phyloP scores from a whole-genome alignment of 2,888 invertebrate species.

The Lydus trimaculatus region DNA sequence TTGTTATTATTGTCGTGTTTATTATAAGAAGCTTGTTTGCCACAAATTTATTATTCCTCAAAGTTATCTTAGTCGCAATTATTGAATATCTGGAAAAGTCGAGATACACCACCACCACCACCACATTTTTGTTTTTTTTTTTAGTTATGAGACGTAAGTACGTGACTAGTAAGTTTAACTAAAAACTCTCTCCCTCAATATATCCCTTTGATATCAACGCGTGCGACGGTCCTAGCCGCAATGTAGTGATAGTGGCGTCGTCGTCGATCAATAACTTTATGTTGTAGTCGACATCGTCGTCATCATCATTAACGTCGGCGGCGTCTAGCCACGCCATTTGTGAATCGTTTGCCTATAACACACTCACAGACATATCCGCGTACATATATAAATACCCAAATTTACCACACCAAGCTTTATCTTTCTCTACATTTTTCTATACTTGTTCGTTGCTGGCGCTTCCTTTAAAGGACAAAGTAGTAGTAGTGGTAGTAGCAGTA shows the following conservation, averaged over 20 bases:
- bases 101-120: too few species aligned
- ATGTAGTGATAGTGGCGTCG: neutral
- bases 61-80: neutral
- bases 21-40: neutral
- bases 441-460: neutral
- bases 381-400: too few species aligned
- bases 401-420: neutral
- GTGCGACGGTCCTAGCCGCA: neutral
- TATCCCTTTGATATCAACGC: neutral
- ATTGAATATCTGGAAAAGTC: neutral
- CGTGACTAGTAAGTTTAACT: neutral
- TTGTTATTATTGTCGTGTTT: neutral
- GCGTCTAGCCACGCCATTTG: slow-evolving; percentile 1
- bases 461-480: neutral
- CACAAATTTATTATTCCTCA: neutral
- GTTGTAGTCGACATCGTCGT: neutral
- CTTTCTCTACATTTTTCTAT: neutral
- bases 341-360: neutral
- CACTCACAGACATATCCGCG: neutral
- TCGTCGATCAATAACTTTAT: neutral
- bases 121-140: too few species aligned
- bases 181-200: neutral
- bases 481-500: too few species aligned
- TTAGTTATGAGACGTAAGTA: neutral
- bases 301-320: neutral